A percentile compares a stretch with the other conserved stretches of the same genome.
Conservation (phyloP, 2,113 vertebrate species). For the Microtus ochrogaster region DNA sequence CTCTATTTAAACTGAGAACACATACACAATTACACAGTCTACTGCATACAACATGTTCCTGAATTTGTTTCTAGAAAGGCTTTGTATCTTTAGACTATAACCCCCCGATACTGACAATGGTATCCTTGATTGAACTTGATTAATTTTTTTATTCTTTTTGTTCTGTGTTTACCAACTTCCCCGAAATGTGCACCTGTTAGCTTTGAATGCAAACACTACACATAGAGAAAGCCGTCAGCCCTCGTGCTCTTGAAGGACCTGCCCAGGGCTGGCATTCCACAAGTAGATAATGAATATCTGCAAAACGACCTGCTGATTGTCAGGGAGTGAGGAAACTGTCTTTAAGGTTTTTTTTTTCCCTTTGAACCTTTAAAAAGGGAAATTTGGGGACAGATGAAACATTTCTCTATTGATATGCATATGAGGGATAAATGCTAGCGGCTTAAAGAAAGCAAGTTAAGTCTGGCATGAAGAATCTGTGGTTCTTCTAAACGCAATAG, state of each 20-base stretch:
- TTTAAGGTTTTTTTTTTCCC: background rate
- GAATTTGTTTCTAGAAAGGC: background rate
- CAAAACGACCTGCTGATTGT: background rate
- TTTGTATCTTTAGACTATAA: background rate
- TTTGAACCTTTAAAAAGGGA: background rate
- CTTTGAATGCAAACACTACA: background rate
- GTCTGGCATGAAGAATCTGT: background rate
- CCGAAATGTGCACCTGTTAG: background rate
- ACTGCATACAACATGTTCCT: background rate
- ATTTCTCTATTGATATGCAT: background rate
- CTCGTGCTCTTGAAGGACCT: background rate
- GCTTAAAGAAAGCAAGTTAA: conserved; percentile 15
- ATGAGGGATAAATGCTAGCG: background rate
- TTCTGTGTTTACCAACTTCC: background rate
- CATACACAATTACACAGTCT: background rate
- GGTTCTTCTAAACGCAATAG: background rate
- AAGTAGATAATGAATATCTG: background rate
- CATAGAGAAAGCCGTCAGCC: background rate
- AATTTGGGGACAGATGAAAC: background rate
- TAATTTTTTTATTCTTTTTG: conserved; percentile 17
- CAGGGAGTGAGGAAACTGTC: background rate
- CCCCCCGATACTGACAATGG: background rate
- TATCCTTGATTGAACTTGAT: background rate
- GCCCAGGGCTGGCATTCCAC: background rate
- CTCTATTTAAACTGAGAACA: background rate